Percentiles rank a stretch among this genome's conserved stretches.
Conservation (phyloP, 1,140 invertebrate genomes). For the Stegodyphus dumicola region DNA sequence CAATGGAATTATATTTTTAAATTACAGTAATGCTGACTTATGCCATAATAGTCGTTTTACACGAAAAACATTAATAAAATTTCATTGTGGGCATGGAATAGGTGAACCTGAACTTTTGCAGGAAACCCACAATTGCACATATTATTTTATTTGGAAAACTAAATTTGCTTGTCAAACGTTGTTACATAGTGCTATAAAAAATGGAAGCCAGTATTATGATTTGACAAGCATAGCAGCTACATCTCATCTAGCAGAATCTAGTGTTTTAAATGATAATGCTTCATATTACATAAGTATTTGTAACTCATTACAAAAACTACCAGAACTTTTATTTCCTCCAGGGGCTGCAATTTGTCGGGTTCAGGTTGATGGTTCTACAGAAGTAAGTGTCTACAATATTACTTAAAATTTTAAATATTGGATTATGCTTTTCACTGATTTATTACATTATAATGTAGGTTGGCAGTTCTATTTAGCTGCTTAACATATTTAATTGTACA, state of each 20-base stretch:
- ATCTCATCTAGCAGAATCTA: slow-evolving; percentile 64
- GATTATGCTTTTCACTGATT: too few species aligned
- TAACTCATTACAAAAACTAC: slow-evolving; percentile 65
- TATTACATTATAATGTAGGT: too few species aligned
- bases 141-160: slow-evolving; percentile 67
- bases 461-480: too few species aligned
- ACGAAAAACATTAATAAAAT: slow-evolving; percentile 66
- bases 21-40: slow-evolving; percentile 64
- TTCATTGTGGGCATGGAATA: slow-evolving; percentile 64
- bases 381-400: not conserved
- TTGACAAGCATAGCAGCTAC: slow-evolving; percentile 65
- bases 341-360: slow-evolving; percentile 65
- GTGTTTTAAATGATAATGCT: slow-evolving; percentile 50
- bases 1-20: slow-evolving; percentile 62
- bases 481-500: too few species aligned
- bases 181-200: slow-evolving; percentile 65
- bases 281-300: slow-evolving; percentile 68
- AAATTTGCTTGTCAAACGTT: slow-evolving; percentile 64
- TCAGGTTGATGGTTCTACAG: not conserved
- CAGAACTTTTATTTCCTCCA: slow-evolving; percentile 65
- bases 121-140: slow-evolving; percentile 64
- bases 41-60: slow-evolving; percentile 62
- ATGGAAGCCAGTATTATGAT: slow-evolving; percentile 65
- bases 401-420: too few species aligned
- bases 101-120: slow-evolving; percentile 24